A percentile compares a stretch with the other conserved stretches of the same genome.
These are phyloP conservation scores for Dastarcus helophoroides DNA, from an alignment of 2,888 invertebrate genomes.

Conservation along the genomic window DNA sequence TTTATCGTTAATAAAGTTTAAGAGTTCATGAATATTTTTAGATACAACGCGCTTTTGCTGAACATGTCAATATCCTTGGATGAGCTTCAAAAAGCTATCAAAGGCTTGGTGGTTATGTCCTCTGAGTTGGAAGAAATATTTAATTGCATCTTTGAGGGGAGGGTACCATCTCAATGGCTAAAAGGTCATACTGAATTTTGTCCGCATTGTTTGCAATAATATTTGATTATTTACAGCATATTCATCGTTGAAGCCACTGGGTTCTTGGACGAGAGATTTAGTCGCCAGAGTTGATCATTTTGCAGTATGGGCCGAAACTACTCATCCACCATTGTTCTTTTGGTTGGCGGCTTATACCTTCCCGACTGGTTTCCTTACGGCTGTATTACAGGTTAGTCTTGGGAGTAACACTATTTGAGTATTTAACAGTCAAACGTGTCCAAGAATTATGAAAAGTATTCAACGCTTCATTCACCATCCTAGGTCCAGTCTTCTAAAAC, in stretches of 20 bases:
- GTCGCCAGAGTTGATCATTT: slow-evolving; percentile 64
- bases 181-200: slow-evolving; percentile 41
- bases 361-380: slow-evolving; percentile 82
- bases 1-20: neutral
- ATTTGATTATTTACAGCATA: slow-evolving; percentile 49
- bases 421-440: too few species aligned
- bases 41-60: slow-evolving; percentile 52
- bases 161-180: slow-evolving; percentile 64
- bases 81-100: slow-evolving; percentile 67
- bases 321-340: slow-evolving; percentile 65
- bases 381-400: slow-evolving; percentile 78
- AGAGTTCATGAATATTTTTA: too few species aligned
- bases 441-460: too few species aligned
- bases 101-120: slow-evolving; percentile 83
- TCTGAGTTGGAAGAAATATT: slow-evolving; percentile 72
- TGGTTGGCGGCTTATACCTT: slow-evolving; percentile 82
- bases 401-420: too few species aligned
- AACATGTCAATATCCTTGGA: slow-evolving; percentile 45
- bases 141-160: slow-evolving; percentile 64
- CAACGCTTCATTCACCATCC: too few species aligned
- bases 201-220: too few species aligned
- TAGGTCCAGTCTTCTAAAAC: too few species aligned
- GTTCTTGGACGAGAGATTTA: slow-evolving; percentile 79
- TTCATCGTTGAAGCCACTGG: slow-evolving; percentile 71
- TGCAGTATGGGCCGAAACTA: slow-evolving; percentile 60